Evolutionary conservation across 2,797 vertebrate genomes (phyloP).

Genomic region (Uromys caudimaculatus): DNA sequence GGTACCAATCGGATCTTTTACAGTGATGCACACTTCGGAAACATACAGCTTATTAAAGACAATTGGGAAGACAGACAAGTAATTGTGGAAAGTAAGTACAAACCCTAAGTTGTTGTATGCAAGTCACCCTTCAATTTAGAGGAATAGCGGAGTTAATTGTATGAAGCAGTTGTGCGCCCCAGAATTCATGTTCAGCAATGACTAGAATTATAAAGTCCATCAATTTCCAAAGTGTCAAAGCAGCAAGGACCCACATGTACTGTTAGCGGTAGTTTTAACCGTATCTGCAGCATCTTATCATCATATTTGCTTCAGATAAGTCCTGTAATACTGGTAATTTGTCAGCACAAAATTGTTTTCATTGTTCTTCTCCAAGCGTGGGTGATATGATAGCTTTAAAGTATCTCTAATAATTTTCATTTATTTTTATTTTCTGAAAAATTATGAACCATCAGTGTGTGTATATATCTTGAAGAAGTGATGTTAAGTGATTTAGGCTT

Average conservation of each 20-base stretch:
- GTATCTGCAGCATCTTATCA: neutral
- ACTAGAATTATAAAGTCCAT: neutral
- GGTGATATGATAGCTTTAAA: slow-evolving; percentile 11
- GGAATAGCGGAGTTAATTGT: neutral
- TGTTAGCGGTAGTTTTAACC: slow-evolving; percentile 1
- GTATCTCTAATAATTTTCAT: neutral
- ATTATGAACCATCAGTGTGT: neutral
- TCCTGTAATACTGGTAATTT: neutral
- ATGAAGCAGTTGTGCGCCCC: neutral
- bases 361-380: neutral
- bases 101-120: neutral
- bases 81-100: slow-evolving; percentile 95
- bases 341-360: neutral
- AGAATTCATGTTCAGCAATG: slow-evolving; percentile 42
- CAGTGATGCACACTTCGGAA: slow-evolving; percentile 97
- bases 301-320: neutral
- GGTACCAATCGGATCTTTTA: slow-evolving; percentile 97
- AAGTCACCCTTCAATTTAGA: neutral
- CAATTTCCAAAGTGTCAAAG: neutral
- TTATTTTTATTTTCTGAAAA: slow-evolving; percentile 32
- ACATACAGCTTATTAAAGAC: slow-evolving; percentile 98
- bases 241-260: neutral
- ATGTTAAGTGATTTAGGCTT: neutral
- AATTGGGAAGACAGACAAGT: slow-evolving; percentile 95
- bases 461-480: neutral